A percentile compares a stretch with the other conserved stretches of the same genome.
Conservation (phyloP, 2,113 vertebrate species). For the Furnarius figulus region DNA sequence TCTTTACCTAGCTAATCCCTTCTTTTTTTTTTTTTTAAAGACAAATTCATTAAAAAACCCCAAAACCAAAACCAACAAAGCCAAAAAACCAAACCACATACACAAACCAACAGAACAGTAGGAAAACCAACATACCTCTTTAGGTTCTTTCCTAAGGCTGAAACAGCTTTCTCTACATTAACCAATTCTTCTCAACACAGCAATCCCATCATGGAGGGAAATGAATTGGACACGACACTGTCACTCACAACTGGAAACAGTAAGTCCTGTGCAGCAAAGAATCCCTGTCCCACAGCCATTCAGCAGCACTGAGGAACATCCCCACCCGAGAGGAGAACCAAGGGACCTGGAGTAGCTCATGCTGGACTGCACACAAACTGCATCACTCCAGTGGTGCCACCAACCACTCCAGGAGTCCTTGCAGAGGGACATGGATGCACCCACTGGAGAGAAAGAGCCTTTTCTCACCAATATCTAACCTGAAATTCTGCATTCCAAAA, state of each 20-base stretch:
- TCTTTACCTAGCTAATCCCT: neutral
- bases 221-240: neutral
- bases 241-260: neutral
- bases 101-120: neutral
- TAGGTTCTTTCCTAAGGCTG: neutral
- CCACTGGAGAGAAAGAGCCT: neutral
- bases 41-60: neutral
- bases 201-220: neutral
- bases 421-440: neutral
- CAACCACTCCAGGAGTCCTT: neutral
- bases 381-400: neutral
- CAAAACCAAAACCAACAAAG: neutral
- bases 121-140: neutral
- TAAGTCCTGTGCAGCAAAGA: neutral
- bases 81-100: no score
- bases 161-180: neutral
- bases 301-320: neutral
- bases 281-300: neutral
- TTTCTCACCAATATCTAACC: neutral
- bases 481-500: neutral
- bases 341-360: neutral
- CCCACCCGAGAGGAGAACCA: neutral
- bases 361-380: fast-evolving
- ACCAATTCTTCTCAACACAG: neutral
- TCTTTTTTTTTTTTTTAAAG: neutral